Evolutionary conservation across 2,113 vertebrate genomes (phyloP).

Genomic region (Austrofundulus limnaeus): DNA sequence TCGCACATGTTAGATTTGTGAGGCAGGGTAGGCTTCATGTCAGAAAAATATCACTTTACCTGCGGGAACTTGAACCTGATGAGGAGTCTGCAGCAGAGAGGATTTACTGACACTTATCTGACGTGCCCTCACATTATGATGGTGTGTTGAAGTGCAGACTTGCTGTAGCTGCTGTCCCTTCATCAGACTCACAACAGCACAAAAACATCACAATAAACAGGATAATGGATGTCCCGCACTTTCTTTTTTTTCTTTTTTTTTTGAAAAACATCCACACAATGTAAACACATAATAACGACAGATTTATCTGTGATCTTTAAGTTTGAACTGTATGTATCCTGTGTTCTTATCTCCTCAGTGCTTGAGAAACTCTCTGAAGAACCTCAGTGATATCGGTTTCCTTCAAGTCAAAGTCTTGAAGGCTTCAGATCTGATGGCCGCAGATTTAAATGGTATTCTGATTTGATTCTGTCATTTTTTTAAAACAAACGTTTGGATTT

Average conservation of each 20-base stretch:
- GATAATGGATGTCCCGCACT: too few relatives aligned
- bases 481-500: not conserved
- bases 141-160: not conserved
- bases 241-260: not conserved
- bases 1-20: slow-evolving; percentile 16
- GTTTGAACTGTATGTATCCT: not conserved
- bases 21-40: slow-evolving; percentile 6
- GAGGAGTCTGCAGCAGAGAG: not conserved
- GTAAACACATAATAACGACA: not conserved
- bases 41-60: slow-evolving; percentile 6
- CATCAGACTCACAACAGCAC: not conserved
- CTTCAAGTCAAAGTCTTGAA: slow-evolving; percentile 94
- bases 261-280: not conserved
- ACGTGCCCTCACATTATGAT: not conserved
- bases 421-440: slow-evolving; percentile 87
- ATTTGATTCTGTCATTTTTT: not conserved
- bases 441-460: slow-evolving; percentile 92
- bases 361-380: slow-evolving; percentile 82
- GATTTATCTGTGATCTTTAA: not conserved
- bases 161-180: not conserved
- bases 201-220: too few relatives aligned
- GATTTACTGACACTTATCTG: slow-evolving; percentile 1
- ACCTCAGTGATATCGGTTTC: slow-evolving; percentile 87
- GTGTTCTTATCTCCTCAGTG: slow-evolving; percentile 70
- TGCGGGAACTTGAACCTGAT: slow-evolving; percentile 10